Base-by-base conservation (phyloP, 2,797 vertebrate species). In the Microtus obscurus region DNA sequence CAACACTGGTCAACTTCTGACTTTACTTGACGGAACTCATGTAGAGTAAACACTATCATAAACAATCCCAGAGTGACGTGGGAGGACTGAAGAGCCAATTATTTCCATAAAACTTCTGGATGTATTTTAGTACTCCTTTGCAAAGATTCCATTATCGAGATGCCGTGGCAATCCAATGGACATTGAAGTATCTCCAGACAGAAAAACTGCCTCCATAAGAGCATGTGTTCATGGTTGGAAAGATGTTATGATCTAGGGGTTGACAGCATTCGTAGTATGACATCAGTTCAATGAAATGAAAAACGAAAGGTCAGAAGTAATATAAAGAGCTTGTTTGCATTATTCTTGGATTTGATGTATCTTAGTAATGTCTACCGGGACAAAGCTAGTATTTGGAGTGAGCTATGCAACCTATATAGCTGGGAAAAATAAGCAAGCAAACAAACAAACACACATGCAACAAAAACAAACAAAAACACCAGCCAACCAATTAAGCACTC, bases 321-420 rank as follows among this genome's bases (percentile, higher is more conserved):
- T 97, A 97, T 97, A 98, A 97, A 97, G 96, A 98, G 96, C 90
- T 97, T 63, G 92, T 98, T 98, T 98, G 91, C 96, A 97, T 97
- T 97, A 88, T 90, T 97, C 97, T 97, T 96, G 27, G 56, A 77
- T 98, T 98, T 98, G 76, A 97, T 97, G 88, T 96, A 97, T 98
- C 86, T 98, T 98, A 94, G 97, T 97, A 97, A 97, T 85, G 89
- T n/a, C 79, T 94, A 95, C 95, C n/a, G 40, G 87, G 94, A 98
- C 89, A 11, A 93, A 97, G 90, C 90, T 92, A 97, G 87, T 93
- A 95, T 97, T 98, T 95, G 91, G 97, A 97, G 45, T 90, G 87
- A 94, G 81, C 19, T 53, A 96, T 93, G 73, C 90, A 83, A 97
- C 91, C 95, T 96, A 95, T 93, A 97, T 71, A 89, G 80, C 51